phyloP scores from a whole-genome alignment of 2,113 vertebrate species.

The Phyllostomus hastatus region DNA sequence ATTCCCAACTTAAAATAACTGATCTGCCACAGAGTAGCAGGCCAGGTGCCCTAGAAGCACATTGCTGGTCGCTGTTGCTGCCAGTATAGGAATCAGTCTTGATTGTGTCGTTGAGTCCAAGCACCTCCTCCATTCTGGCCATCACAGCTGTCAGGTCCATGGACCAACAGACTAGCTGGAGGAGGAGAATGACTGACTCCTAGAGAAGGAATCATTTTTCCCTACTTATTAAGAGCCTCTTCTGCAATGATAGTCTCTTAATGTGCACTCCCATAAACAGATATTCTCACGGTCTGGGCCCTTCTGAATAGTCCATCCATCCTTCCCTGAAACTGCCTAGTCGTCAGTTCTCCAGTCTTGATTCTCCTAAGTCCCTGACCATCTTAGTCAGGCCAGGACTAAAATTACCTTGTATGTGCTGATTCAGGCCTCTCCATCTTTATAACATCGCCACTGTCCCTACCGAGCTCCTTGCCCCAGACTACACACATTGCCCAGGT shows the following conservation, averaged over 20 bases:
- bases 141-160: background rate
- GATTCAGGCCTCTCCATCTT: background rate
- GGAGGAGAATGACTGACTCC: background rate
- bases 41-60: background rate
- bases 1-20: background rate
- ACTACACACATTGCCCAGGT: background rate
- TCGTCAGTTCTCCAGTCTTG: background rate
- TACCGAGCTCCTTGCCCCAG: background rate
- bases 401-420: background rate
- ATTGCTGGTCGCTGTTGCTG: background rate
- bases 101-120: background rate
- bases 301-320: background rate
- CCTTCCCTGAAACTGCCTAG: background rate
- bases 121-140: background rate
- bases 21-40: background rate
- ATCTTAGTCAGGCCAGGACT: background rate
- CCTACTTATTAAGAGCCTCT: background rate
- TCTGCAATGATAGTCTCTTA: background rate
- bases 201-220: background rate
- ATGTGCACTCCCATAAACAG: background rate
- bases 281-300: background rate
- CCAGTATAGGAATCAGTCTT: background rate
- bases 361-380: background rate
- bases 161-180: background rate
- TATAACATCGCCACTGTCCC: background rate